Evolutionary conservation across 2,797 vertebrate species (phyloP), one percentile per base, ranked within the genome.

Genomic region (Aeoliscus strigatus): DNA sequence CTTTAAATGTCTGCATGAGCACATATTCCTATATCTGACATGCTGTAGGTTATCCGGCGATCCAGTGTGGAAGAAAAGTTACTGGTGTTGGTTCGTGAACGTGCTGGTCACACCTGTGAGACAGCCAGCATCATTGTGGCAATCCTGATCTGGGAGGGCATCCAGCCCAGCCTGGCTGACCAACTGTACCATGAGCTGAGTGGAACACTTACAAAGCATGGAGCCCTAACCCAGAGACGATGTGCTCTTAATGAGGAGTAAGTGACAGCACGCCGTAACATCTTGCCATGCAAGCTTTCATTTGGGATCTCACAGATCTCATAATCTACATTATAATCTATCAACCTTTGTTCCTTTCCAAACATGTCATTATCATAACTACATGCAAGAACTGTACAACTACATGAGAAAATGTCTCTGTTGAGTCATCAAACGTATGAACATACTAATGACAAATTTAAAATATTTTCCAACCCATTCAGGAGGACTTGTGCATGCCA

Each of bases 211-310:
- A 82, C 76, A 53, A 97, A 91, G 57, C 88, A 93, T 0, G 96
- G 96, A 67, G 85, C 91, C 0, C 89, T 83, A 50, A 99, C 96
- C 2, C 96, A 93, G 70, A 89, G 96, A 37, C 91, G 96, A 14
- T 99, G 96, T 6, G 89, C 94, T 46, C 88, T 91, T n/a, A 99
- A 99, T 1, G 96, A 99, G 69, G 94, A 96, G 96, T 98, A 91
- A 94, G 94, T 75, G 2, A 50, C 14, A 30, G 7, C 4, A 70
- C 15, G 4, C 21, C 13, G 35, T 7, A 43, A 31, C 6, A 30
- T 32, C 2, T 31, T 18, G n/a, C 25, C 12, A 43, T 15, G 2
- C 15, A 11, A 33, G 8, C 8, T 18, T 28, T 13, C 24, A 15
- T 26, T 30, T 21, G n/a, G n/a, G n/a, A n/a, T n/a, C n/a, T n/a